Base-by-base conservation (phyloP, 2,797 vertebrate species). In the Kryptopterus vitreolus region DNA sequence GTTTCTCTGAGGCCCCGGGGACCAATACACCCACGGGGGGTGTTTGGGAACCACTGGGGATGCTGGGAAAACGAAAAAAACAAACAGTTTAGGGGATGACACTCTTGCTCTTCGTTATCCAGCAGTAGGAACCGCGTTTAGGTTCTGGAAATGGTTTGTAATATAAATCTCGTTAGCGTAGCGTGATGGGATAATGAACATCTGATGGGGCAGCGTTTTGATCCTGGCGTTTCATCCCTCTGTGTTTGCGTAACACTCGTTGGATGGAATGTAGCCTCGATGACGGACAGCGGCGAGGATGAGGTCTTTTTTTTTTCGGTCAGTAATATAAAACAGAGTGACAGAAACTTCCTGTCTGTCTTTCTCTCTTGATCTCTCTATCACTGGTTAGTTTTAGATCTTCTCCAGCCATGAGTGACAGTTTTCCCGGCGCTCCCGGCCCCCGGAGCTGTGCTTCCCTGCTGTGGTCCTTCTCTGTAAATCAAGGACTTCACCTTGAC, bases 401-500 rank as follows among this genome's bases (percentile, higher is more conserved):
- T 68, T 43, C 22, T 8, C 0, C 18, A 59, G 52, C 38, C 77
- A 79, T 79, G 11, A 58, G 31, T 59, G 73, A 82, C 33, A 35
- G 55, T 48, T 48, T 22, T 66, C 48, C 80, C 62, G n/a, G 50
- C 9, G 50, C 38, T 43, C 22, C 22, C 69, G 10, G 29, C 4
- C 29, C 22, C 22, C 69, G 11, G 20, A n/a, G 9, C 81, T 38
- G 78, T 29, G 29, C 46, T 59, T 31, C 58, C 75, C 68, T 71
- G 80, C 55, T 71, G 57, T 72, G 84, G 84, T 79, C 69, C 53
- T 59, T 76, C 20, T 77, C 78, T 20, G 22, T 73, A 26, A 62
- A 59, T 77, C 82, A 74, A 38, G 71, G 79, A 53, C 66, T 76
- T 7, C 78, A 79, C 63, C 65, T 83, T 16, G 78, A 83, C 29